These are phyloP conservation scores for Magallana ariakensis DNA, from an alignment of 1,140 invertebrate species.

Conservation along the genomic window DNA sequence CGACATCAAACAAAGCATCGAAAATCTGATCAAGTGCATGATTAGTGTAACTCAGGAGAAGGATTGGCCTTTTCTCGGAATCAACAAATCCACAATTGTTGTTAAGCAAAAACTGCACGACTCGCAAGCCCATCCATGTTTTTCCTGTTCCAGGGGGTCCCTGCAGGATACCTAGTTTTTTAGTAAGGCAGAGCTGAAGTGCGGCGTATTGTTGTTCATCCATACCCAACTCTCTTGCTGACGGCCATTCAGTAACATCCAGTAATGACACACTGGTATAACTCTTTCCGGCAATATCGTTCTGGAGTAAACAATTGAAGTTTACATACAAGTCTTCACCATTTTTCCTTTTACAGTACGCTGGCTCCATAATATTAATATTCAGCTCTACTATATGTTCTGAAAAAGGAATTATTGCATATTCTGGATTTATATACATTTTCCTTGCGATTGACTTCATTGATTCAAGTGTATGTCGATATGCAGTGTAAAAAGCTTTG, in stretches of 20 bases:
- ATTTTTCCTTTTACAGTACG: neutral
- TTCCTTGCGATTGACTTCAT: slow-evolving; percentile 71
- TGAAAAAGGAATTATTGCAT: slow-evolving; percentile 72
- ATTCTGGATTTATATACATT: neutral
- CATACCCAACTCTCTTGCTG: slow-evolving; percentile 64
- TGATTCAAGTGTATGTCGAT: slow-evolving; percentile 77
- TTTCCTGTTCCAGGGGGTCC: slow-evolving; percentile 78
- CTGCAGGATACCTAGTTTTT: slow-evolving; percentile 85
- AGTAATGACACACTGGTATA: slow-evolving; percentile 42
- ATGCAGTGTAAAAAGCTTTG: slow-evolving; percentile 79
- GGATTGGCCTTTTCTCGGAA: slow-evolving; percentile 81
- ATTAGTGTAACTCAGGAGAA: slow-evolving; percentile 92
- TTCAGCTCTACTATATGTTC: slow-evolving; percentile 60
- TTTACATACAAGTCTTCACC: neutral
- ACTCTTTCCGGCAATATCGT: slow-evolving; percentile 41
- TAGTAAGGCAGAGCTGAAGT: slow-evolving; percentile 77
- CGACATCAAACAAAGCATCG: slow-evolving; percentile 80
- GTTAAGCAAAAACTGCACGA: slow-evolving; percentile 72
- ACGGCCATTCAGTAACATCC: slow-evolving; percentile 60
- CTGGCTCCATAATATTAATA: slow-evolving; percentile 30
- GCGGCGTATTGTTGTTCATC: slow-evolving; percentile 80
- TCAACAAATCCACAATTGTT: slow-evolving; percentile 61
- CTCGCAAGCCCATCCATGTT: slow-evolving; percentile 74
- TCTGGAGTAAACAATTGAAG: neutral
- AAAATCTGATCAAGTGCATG: slow-evolving; percentile 93